Base-by-base conservation (phyloP, 2,888 invertebrate genomes). In the Polyploca ridens region DNA sequence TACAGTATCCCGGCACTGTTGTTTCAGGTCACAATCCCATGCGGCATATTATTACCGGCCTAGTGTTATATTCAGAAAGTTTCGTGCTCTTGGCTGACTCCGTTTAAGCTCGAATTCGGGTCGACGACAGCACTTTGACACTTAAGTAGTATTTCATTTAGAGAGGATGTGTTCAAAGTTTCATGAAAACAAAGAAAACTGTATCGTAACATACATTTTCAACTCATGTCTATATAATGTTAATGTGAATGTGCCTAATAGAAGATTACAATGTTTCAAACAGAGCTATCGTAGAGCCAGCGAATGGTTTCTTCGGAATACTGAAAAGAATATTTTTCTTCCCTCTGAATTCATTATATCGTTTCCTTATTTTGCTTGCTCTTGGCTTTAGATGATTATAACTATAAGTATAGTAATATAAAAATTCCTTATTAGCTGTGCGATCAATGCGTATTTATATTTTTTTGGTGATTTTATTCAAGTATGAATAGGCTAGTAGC, bases 21-120 rank as follows among this genome's bases (percentile, higher is more conserved):
- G 75, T 80, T 82, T 77, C 75, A 69, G 76, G 72, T 69, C 69
- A 58, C 71, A 74, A 68, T 85, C 85, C 82, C 83, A 69, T 64
- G 77, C 63, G 81, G 70, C 70, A 64, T 80, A 79, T 83, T 82
- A 83, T 70, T 35, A 33, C n/a, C 75, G 73, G 74, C 72, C 68
- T 73, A 76, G 75, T 73, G 76, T 72, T 75, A 67, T 14, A 72
- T 77, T 73, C 70, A 70, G 66, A 78, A 77, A 78, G 76, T 79
- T 76, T 75, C 75, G 68, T 72, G 71, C 69, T 63, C 68, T 66
- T 64, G 67, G 65, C 70, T 66, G 67, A 64, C 73, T 54, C 54
- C 13, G 41, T 41, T 79, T 79, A 69, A 70, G 73, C 65, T 60
- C 69, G 75, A 73, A 78, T 75, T 74, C 66, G 69, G 74, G 74